Evolutionary conservation across 2,113 vertebrate species (phyloP).

Genomic region (Astur gentilis): DNA sequence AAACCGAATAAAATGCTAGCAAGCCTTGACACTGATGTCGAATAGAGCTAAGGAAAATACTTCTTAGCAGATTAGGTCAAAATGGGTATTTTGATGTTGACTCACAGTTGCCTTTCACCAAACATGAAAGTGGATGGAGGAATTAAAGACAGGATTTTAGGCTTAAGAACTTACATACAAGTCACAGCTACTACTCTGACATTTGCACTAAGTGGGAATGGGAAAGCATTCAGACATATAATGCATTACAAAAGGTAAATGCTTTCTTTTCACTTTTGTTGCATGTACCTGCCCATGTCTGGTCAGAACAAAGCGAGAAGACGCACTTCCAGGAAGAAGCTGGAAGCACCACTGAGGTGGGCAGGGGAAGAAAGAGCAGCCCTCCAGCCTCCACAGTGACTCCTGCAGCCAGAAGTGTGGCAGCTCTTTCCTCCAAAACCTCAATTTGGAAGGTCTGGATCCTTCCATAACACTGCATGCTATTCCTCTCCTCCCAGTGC

Average conservation of each 20-base stretch:
- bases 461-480: neutral
- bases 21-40: neutral
- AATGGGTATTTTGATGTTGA: neutral
- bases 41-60: neutral
- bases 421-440: neutral
- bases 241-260: neutral
- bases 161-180: neutral
- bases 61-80: neutral
- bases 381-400: neutral
- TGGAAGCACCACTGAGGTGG: neutral
- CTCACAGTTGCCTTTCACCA: neutral
- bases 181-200: neutral
- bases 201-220: rapidly evolving
- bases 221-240: neutral
- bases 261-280: neutral
- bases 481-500: neutral
- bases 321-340: neutral
- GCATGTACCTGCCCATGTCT: neutral
- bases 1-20: neutral
- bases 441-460: neutral
- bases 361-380: neutral
- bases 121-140: neutral
- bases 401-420: neutral
- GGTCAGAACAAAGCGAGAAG: neutral
- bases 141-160: neutral